These are phyloP conservation scores for Macrophya alboannulata DNA, from an alignment of 2,888 invertebrate species.

Conservation along the genomic window DNA sequence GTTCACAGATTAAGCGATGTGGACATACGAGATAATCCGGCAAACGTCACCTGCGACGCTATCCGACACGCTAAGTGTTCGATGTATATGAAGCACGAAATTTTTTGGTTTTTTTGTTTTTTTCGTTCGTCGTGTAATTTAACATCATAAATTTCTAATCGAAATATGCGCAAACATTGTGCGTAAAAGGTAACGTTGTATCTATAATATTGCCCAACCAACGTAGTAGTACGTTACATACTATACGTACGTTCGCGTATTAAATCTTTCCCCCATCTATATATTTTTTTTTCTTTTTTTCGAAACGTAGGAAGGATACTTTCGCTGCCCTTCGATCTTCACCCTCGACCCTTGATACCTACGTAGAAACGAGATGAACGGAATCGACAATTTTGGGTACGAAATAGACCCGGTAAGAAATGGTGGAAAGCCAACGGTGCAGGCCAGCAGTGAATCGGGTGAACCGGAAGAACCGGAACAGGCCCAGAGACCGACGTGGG, in stretches of 20 bases:
- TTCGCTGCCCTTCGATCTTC: background rate
- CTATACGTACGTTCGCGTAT: background rate
- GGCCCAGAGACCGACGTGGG: conserved; percentile 79
- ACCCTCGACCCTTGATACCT: background rate
- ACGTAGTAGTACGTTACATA: too few species aligned
- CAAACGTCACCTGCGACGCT: background rate
- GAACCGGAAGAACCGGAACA: background rate
- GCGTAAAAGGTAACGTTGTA: background rate
- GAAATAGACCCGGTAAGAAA: conserved; percentile 15
- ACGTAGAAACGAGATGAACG: conserved; percentile 16
- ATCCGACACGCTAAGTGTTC: background rate
- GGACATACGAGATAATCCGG: conserved; percentile 10
- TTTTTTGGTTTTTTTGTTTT: too few species aligned
- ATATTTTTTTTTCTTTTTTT: too few species aligned
- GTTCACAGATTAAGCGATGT: conserved; percentile 8
- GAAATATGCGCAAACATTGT: background rate
- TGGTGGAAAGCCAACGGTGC: background rate
- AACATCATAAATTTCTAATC: conserved; percentile 38
- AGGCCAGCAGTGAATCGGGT: background rate
- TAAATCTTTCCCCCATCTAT: background rate
- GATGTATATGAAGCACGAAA: background rate
- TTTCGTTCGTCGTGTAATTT: conserved; percentile 10
- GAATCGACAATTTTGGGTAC: conserved; percentile 20
- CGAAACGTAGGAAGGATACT: background rate
- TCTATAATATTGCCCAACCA: background rate